Conservation (phyloP, 2,797 vertebrate species). For the Hyperoplus lanceolatus region DNA sequence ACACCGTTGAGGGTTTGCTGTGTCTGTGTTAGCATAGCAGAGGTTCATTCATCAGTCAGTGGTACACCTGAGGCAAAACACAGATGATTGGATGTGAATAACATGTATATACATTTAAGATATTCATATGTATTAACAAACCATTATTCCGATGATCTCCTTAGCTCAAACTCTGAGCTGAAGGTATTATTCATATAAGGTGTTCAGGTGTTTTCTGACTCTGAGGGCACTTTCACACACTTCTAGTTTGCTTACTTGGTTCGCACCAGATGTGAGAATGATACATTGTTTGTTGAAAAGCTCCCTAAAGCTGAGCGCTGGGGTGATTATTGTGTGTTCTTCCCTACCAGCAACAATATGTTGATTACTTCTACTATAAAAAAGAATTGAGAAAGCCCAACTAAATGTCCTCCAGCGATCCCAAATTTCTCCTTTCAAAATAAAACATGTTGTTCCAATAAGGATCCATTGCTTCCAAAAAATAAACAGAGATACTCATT, state of each 20-base stretch:
- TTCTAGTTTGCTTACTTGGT: too few relatives aligned
- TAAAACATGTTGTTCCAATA: neutral
- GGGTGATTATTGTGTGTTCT: neutral
- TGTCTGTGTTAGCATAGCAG: conserved; percentile 5
- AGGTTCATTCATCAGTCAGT: conserved; percentile 37
- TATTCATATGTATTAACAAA: neutral
- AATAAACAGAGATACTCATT: neutral
- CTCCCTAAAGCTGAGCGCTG: too few relatives aligned
- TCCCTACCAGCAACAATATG: neutral
- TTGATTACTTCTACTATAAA: neutral
- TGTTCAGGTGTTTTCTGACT: neutral
- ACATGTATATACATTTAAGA: conserved; percentile 12
- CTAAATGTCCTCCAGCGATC: neutral
- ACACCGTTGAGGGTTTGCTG: neutral
- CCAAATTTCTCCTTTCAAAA: neutral
- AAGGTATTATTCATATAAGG: conserved; percentile 9
- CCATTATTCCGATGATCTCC: neutral
- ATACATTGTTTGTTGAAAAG: too few relatives aligned
- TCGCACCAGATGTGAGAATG: too few relatives aligned
- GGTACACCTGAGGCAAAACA: conserved; percentile 24
- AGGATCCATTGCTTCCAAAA: neutral
- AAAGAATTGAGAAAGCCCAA: neutral
- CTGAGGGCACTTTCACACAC: neutral
- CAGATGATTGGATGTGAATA: conserved; percentile 16
- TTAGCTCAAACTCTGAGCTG: neutral